These are phyloP conservation scores for Ommatoiulus sabulosus DNA, from an alignment of 2,888 invertebrate species.

Conservation along the genomic window DNA sequence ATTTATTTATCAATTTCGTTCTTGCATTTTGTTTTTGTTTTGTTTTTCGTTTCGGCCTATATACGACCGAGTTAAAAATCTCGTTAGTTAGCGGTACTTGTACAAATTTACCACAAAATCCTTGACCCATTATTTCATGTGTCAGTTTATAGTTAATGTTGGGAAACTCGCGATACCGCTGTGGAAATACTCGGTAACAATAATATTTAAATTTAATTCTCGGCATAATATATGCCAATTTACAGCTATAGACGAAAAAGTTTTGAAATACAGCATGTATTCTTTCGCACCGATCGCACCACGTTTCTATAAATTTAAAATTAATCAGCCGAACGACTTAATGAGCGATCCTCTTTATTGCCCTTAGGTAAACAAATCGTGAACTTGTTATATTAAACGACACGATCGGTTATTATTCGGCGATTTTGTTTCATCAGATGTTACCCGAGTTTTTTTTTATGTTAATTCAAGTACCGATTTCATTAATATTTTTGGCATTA, in stretches of 20 bases:
- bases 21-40: no score
- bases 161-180: constrained; percentile 12
- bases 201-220: constrained; percentile 14
- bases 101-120: neutral
- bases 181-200: neutral
- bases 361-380: no score
- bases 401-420: no score
- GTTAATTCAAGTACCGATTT: no score
- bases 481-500: no score
- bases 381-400: no score
- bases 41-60: neutral
- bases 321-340: no score
- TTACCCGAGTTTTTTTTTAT: no score
- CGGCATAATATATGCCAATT: constrained; percentile 6
- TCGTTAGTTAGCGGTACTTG: neutral
- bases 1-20: constrained; percentile 31
- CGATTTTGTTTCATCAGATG: no score
- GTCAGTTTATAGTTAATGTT: neutral
- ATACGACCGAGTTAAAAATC: constrained; percentile 9
- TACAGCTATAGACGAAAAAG: neutral
- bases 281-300: neutral
- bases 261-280: neutral
- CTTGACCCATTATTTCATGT: neutral
- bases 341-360: no score
- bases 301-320: neutral